Evolutionary conservation across 1,140 invertebrate species (phyloP).

Genomic region (Penaeus indicus): DNA sequence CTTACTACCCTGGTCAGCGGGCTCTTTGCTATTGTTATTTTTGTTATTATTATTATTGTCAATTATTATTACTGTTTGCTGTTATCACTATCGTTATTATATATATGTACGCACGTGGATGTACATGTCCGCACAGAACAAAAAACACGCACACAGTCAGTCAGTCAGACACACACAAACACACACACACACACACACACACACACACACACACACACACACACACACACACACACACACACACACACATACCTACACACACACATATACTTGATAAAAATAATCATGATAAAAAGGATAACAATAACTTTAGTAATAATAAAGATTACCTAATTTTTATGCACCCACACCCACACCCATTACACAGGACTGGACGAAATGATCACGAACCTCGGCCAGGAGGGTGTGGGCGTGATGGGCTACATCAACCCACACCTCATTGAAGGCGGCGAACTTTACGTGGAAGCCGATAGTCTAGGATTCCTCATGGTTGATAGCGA

Average conservation of each 20-base stretch:
- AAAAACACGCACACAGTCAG: no score
- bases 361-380: conserved; percentile 67
- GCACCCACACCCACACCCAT: background rate
- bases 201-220: no score
- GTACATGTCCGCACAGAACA: background rate
- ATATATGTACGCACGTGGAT: background rate
- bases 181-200: no score
- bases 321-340: no score
- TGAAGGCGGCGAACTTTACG: conserved; percentile 69
- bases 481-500: conserved; percentile 69
- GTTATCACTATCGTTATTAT: background rate
- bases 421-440: conserved; percentile 72
- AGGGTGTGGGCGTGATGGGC: conserved; percentile 68
- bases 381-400: conserved; percentile 67
- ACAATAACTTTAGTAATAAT: no score
- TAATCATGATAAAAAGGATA: no score
- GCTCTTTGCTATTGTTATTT: background rate
- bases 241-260: conserved; percentile 66
- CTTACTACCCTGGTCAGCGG: conserved; percentile 68
- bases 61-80: background rate
- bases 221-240: background rate
- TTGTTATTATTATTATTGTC: background rate
- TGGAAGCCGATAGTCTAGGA: conserved; percentile 66
- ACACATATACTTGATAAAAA: no score
- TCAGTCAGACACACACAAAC: no score